Evolutionary conservation across 1,140 invertebrate species (phyloP).

Genomic region (Mercenaria mercenaria): DNA sequence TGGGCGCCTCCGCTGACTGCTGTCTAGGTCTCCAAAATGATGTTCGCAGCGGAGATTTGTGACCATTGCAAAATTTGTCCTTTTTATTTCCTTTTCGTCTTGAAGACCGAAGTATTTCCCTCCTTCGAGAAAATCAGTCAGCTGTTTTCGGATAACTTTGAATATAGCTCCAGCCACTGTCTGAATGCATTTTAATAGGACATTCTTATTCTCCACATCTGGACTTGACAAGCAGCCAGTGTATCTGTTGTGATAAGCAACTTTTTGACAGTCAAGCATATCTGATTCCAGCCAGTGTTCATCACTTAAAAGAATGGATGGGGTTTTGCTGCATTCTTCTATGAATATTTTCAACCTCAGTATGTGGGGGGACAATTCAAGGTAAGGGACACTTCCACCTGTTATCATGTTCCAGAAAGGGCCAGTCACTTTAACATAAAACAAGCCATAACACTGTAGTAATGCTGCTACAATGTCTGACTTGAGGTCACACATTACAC

Average conservation of each 20-base stretch:
- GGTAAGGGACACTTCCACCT: constrained; percentile 23
- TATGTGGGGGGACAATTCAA: constrained; percentile 23
- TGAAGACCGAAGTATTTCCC: not conserved
- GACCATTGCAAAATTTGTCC: not conserved
- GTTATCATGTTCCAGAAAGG: constrained; percentile 61
- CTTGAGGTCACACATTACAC: constrained; percentile 28
- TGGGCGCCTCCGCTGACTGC: not conserved
- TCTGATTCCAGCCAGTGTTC: not conserved
- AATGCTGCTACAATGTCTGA: not conserved
- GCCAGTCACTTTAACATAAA: no score
- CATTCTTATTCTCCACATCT: no score
- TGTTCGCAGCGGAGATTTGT: constrained; percentile 22
- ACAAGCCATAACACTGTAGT: constrained; percentile 31
- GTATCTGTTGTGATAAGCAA: no score
- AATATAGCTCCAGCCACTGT: no score
- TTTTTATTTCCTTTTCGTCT: not conserved
- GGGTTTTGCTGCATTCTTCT: not conserved
- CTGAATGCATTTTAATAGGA: no score
- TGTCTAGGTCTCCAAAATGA: no score
- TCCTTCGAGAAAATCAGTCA: constrained; percentile 9
- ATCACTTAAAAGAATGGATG: not conserved
- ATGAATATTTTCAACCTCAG: not conserved
- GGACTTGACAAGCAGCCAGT: no score
- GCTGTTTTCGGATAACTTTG: no score
- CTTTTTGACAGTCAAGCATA: no score